Base-by-base conservation (phyloP, 1,140 invertebrate genomes). In the Mizuhopecten yessoensis region DNA sequence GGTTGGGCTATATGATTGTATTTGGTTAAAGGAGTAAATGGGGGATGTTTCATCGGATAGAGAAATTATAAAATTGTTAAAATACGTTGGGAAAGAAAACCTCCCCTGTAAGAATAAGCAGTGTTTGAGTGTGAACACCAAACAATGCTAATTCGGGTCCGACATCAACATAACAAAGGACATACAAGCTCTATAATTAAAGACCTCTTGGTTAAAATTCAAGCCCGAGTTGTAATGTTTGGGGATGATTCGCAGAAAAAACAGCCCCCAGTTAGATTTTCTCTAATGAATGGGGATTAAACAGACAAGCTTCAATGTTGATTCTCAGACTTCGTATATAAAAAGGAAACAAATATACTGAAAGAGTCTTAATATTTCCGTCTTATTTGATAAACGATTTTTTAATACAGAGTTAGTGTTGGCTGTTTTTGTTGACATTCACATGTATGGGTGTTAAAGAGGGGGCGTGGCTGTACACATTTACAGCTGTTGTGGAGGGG, bases 21-120 rank as follows among this genome's bases (percentile, higher is more conserved):
- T 75, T n/a, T 75, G 5, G n/a, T 75, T n/a, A 75, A 75, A 75
- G 57, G 29, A 75, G 23, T 75, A 75, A 75, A 75, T 29, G n/a
- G 57, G 57, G 57, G 57, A 75, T 29, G 23, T 29, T 75, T n/a
- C 57, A n/a, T 75, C 11, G 29, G n/a, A 75, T 75, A 3, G 57
- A 75, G n/a, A 75, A 75, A 75, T 75, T 23, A 75, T 29, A 75
- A 75, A 75, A 75, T 75, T 75, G 57, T 75, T 75, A 7, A 75
- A 75, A 75, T 29, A 75, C 0, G 57, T 7, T 29, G n/a, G 57
- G 17, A 7, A 7, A 75, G 11, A n/a, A 75, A 9, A 1, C 57
- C 57, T 9, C 5, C 57, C 57, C 23, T 75, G 23, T 75, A 17
- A 75, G 57, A 75, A 15, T 57, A 9, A 29, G 57, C 3, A 29